Evolutionary conservation across 2,113 vertebrate species (phyloP).

Genomic region (Todiramphus chloris): DNA sequence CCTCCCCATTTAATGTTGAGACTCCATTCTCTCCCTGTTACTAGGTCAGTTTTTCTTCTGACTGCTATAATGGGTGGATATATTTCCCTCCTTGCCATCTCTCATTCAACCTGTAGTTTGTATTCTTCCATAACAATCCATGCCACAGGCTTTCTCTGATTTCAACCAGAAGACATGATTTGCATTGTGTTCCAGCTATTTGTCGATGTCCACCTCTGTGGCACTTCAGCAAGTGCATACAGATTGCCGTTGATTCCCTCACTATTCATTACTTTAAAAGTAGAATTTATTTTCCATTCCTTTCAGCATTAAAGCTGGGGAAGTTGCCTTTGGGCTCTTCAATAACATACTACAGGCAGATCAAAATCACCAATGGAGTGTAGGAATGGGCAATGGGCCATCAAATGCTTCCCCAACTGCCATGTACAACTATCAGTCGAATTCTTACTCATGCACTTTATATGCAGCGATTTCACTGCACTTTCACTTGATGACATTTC

Average conservation of each 20-base stretch:
- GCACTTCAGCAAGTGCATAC: neutral
- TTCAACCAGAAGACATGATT: neutral
- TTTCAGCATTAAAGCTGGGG: neutral
- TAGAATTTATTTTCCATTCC: neutral
- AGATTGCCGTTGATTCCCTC: neutral
- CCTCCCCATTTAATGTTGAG: neutral
- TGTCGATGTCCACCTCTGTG: neutral
- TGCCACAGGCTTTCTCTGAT: neutral
- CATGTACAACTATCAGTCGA: neutral
- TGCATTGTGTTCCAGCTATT: neutral
- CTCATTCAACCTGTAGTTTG: neutral
- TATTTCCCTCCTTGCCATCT: neutral
- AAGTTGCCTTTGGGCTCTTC: neutral
- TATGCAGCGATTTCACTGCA: neutral
- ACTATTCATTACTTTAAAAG: neutral
- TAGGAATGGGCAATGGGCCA: neutral
- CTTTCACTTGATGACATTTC: neutral
- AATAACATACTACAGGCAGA: neutral
- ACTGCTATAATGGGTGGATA: neutral
- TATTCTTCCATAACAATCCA: neutral
- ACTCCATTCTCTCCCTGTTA: neutral
- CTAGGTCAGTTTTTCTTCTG: neutral
- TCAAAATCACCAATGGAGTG: neutral
- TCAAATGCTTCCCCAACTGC: neutral
- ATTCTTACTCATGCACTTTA: neutral